Evolutionary conservation across 2,113 vertebrate species (phyloP).

Genomic region (Struthidea cinerea): DNA sequence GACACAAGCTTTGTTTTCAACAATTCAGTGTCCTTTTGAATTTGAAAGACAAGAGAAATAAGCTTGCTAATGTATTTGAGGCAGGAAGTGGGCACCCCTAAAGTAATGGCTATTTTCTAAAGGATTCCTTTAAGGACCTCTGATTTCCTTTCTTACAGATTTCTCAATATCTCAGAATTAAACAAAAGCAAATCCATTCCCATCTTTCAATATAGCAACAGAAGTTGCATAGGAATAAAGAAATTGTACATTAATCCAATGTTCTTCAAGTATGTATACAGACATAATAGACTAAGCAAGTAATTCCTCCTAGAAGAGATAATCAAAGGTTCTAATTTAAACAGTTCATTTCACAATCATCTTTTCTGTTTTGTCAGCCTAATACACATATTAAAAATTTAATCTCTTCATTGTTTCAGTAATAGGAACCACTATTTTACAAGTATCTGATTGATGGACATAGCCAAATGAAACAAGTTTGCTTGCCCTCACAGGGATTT

Average conservation of each 20-base stretch:
- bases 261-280: background rate
- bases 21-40: background rate
- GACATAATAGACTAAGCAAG: background rate
- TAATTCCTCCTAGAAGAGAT: constrained; percentile 18
- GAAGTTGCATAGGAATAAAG: background rate
- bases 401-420: constrained; percentile 43
- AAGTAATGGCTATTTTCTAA: constrained; percentile 32
- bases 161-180: background rate
- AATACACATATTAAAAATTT: constrained; percentile 2
- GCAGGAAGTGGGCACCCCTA: background rate
- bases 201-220: background rate
- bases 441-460: background rate
- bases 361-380: background rate
- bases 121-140: constrained; percentile 3
- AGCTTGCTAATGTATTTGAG: background rate
- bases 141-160: constrained; percentile 6
- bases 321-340: constrained; percentile 36
- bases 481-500: background rate
- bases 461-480: background rate
- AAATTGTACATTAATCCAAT: background rate
- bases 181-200: background rate
- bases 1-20: constrained; percentile 1
- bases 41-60: background rate
- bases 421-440: constrained; percentile 7
- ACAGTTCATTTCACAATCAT: background rate